Evolutionary conservation across 2,113 vertebrate species (phyloP).

Genomic region (Hipposideros armiger): DNA sequence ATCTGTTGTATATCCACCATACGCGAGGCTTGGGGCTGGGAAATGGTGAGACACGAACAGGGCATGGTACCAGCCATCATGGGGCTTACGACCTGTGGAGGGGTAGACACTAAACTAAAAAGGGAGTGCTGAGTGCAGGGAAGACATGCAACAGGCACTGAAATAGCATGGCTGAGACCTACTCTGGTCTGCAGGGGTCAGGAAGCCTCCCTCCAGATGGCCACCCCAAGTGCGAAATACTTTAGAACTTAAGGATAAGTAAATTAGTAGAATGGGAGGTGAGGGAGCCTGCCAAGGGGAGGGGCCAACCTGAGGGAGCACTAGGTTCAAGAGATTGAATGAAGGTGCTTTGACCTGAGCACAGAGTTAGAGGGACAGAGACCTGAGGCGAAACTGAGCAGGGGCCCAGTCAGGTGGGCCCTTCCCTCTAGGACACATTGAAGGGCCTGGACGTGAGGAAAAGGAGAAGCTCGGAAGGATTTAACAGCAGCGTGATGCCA

Average conservation of each 20-base stretch:
- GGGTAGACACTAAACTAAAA: background rate
- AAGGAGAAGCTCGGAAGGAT: background rate
- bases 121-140: background rate
- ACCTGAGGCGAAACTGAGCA: background rate
- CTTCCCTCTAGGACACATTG: background rate
- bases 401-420: background rate
- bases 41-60: background rate
- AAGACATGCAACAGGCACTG: background rate
- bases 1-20: background rate
- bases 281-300: background rate
- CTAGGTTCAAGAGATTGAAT: background rate
- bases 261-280: background rate
- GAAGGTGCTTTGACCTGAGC: background rate
- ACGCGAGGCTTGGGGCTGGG: background rate
- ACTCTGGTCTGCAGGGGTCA: background rate
- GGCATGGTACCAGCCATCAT: background rate
- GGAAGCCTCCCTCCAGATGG: background rate
- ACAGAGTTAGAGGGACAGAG: background rate
- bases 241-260: background rate
- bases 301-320: background rate
- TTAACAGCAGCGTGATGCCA: background rate
- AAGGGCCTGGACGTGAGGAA: background rate
- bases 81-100: background rate
- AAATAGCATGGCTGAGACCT: background rate
- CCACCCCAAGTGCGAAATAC: fast-evolving